Conservation (phyloP, 2,888 invertebrate genomes). For the Mycalesis mineus region DNA sequence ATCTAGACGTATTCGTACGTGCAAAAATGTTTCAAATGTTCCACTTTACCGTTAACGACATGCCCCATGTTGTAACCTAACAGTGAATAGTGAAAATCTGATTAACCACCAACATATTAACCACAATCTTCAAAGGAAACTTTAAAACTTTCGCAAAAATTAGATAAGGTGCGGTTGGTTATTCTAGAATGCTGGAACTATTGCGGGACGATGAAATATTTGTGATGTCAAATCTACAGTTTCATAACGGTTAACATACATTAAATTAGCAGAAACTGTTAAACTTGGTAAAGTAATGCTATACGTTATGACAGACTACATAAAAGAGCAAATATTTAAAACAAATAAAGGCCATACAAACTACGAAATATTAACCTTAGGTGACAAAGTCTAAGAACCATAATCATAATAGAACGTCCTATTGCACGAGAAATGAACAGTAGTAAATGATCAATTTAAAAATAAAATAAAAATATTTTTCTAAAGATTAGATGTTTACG, state of each 20-base stretch:
- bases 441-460: background rate
- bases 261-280: background rate
- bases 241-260: background rate
- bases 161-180: background rate
- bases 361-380: background rate
- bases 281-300: background rate
- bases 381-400: background rate
- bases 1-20: slow-evolving; percentile 21
- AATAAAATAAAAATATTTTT: background rate
- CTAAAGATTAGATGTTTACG: background rate
- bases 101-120: background rate
- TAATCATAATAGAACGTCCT: background rate
- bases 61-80: slow-evolving; percentile 8
- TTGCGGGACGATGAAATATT: background rate
- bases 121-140: background rate
- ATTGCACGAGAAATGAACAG: background rate
- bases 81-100: slow-evolving; percentile 16
- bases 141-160: background rate
- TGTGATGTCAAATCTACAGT: background rate
- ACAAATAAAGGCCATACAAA: background rate
- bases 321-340: background rate
- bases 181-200: background rate
- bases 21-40: slow-evolving; percentile 23
- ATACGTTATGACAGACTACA: background rate
- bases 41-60: slow-evolving; percentile 18